phyloP scores from a whole-genome alignment of 2,888 invertebrate genomes.

The Erannis defoliaria region DNA sequence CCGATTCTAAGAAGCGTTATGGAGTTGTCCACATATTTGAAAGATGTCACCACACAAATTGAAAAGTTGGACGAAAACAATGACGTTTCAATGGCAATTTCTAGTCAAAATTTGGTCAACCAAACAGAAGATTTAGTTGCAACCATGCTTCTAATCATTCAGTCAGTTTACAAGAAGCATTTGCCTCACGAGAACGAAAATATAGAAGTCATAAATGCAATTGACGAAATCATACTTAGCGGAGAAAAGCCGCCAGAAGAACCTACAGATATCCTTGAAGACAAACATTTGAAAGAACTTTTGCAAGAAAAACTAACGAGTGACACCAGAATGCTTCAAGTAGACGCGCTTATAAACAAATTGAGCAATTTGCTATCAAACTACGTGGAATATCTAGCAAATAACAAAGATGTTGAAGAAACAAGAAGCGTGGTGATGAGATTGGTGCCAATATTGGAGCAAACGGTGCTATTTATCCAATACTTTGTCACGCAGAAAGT shows the following conservation, averaged over 20 bases:
- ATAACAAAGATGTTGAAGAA: slow-evolving; percentile 53
- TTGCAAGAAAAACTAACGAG: slow-evolving; percentile 87
- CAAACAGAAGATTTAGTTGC: slow-evolving; percentile 75
- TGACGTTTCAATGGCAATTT: slow-evolving; percentile 60
- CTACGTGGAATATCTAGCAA: slow-evolving; percentile 75
- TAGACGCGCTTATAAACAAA: slow-evolving; percentile 78
- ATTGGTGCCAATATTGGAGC: slow-evolving; percentile 91
- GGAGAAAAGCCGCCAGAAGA: slow-evolving; percentile 67
- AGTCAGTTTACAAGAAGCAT: slow-evolving; percentile 78
- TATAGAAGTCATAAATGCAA: slow-evolving; percentile 68
- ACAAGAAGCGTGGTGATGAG: slow-evolving; percentile 73
- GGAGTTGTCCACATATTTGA: slow-evolving; percentile 62
- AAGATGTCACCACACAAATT: slow-evolving; percentile 55
- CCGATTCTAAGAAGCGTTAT: slow-evolving; percentile 68
- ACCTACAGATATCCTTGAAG: slow-evolving; percentile 83
- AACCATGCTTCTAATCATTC: slow-evolving; percentile 66
- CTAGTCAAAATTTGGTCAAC: slow-evolving; percentile 51
- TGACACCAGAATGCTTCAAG: slow-evolving; percentile 87
- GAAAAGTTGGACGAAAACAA: slow-evolving; percentile 56
- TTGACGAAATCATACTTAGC: slow-evolving; percentile 70
- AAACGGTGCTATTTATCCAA: slow-evolving; percentile 91
- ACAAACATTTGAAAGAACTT: slow-evolving; percentile 89
- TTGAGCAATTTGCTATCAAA: slow-evolving; percentile 69
- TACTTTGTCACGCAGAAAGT: slow-evolving; percentile 93
- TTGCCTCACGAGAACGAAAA: slow-evolving; percentile 61